Base-by-base conservation (phyloP, 2,888 invertebrate species). In the Ceraclea dissimilis region DNA sequence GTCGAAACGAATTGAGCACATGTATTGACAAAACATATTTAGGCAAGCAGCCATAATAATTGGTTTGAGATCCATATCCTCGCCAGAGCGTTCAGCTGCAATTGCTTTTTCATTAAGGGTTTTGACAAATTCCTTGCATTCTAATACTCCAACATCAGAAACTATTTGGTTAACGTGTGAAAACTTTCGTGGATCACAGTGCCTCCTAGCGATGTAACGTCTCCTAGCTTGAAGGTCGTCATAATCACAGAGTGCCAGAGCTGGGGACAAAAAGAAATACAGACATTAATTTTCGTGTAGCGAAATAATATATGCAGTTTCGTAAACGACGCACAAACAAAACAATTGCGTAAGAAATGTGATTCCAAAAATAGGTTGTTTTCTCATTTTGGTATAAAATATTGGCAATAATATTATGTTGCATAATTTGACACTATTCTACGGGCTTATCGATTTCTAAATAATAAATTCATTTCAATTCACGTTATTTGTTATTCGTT, bases 171-270 rank as follows among this genome's bases (percentile, higher is more conserved):
- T 87, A 68, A 85, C 85, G 46, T 83, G 79, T 0, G 88, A 85
- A 59, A 85, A 82, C 64, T 84, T 82, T 58, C 88, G 83, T 0
- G 91, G 90, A 0, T 89, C 88, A 71, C 90, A 91, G 67, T 90
- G 90, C 18, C 83, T 81, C 2, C 90, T 78, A 0, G 91, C 90
- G 13, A 92, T 74, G 67, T 88, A 86, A 22, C 92, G 79, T 2
- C 92, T 78, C 1, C 84, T 83, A 54, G 86, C 84, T 68, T 93
- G 93, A 1, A 92, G 78, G 59, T 83, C 82, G 0, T 91, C 91
- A 91, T 91, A 92, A 69, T 92, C 90, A 71, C 92, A 92, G 19
- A 93, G 79, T 0, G 92, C 92, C 64, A 92, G 73, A 58, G 92
- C 92, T 92, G 80, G 26, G 79, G 78, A 71, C 67, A 68, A 67